These are phyloP conservation scores for Echinarachnius parma DNA, from an alignment of 53 echinoderm and acorn worm genomes.

Conservation along the genomic window DNA sequence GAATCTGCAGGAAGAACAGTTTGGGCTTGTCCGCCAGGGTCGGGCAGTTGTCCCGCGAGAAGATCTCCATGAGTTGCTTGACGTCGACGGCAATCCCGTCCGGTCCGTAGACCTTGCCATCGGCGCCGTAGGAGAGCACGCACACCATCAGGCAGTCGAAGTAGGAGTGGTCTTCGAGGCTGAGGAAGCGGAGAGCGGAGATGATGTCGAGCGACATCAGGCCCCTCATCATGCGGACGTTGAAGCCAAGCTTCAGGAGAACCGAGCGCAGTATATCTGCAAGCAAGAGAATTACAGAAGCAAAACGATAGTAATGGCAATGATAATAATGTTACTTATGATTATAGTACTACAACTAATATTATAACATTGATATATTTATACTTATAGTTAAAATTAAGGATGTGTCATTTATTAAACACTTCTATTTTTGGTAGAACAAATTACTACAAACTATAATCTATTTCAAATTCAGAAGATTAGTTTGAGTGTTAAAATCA, in stretches of 20 bases:
- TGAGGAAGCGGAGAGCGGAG: conserved; percentile 80
- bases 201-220: conserved; percentile 92
- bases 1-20: conserved; percentile 76
- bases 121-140: conserved; percentile 68
- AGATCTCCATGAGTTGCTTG: conserved; percentile 84
- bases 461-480: too few relatives aligned
- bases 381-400: too few relatives aligned
- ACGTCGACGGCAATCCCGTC: conserved; percentile 75
- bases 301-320: too few relatives aligned
- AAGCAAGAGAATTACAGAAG: too few relatives aligned
- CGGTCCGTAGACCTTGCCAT: conserved; percentile 57
- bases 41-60: conserved; percentile 75
- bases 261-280: conserved; percentile 71
- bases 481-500: too few relatives aligned
- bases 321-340: too few relatives aligned
- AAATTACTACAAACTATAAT: too few relatives aligned
- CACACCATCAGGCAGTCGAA: conserved; percentile 85
- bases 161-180: conserved; percentile 87
- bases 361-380: too few relatives aligned
- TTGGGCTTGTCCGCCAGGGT: conserved; percentile 86
- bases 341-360: too few relatives aligned
- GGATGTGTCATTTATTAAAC: too few relatives aligned
- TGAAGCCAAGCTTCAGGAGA: conserved; percentile 84
- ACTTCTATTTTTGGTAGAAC: too few relatives aligned
- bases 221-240: conserved; percentile 85